These are phyloP conservation scores for Melinopterus prodromus DNA, from an alignment of 2,888 invertebrate species.

Conservation along the genomic window DNA sequence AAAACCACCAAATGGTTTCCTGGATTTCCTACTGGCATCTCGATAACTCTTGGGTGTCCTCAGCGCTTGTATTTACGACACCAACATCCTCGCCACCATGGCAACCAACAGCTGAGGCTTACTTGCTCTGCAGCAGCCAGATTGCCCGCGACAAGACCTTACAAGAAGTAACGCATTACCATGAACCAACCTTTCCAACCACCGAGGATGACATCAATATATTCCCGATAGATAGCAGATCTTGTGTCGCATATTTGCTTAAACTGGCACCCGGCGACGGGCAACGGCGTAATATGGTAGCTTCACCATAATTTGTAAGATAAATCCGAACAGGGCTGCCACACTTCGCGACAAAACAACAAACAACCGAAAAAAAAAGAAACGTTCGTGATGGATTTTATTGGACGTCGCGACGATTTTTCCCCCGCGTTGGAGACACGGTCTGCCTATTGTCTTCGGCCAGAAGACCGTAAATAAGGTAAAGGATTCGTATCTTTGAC, in stretches of 20 bases:
- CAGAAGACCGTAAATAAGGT: constrained; percentile 11
- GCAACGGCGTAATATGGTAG: constrained; percentile 58
- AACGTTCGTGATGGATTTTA: constrained; percentile 14
- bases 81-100: neutral
- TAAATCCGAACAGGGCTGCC: constrained; percentile 16
- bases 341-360: constrained; percentile 16
- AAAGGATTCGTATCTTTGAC: constrained; percentile 14
- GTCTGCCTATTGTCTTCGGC: constrained; percentile 20
- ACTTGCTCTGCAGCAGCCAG: neutral
- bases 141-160: neutral
- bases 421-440: neutral
- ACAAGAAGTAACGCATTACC: neutral
- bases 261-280: constrained; percentile 55
- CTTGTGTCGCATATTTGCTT: constrained; percentile 59
- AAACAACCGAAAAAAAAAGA: neutral
- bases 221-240: constrained; percentile 54
- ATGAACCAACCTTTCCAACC: neutral
- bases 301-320: constrained; percentile 55
- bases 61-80: neutral
- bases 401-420: constrained; percentile 15
- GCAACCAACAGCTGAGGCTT: neutral
- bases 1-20: too few species aligned
- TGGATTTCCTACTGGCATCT: too few species aligned
- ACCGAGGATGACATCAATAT: constrained; percentile 55
- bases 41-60: neutral